Percentiles rank a stretch among this genome's conserved stretches.
Evolutionary conservation across 2,797 vertebrate genomes (phyloP).

Genomic region (Spondyliosoma cantharus): DNA sequence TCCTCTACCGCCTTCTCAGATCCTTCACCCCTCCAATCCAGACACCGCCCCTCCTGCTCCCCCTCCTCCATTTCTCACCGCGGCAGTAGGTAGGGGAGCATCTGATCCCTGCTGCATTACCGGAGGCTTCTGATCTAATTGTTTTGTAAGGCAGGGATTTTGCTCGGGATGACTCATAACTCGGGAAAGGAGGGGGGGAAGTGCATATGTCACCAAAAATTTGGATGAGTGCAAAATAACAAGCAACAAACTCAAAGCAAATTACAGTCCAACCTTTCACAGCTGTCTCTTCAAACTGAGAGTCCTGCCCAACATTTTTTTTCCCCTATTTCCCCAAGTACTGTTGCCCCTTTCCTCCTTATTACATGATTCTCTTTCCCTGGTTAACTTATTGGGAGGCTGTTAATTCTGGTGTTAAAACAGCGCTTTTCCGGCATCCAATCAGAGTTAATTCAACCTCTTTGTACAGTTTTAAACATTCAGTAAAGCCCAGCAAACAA

Average conservation of each 20-base stretch:
- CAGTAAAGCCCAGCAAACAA: slow-evolving; percentile 27
- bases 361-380: slow-evolving; percentile 11
- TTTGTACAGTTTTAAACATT: slow-evolving; percentile 25
- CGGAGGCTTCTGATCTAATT: slow-evolving; percentile 78
- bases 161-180: slow-evolving; percentile 79
- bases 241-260: slow-evolving; percentile 45
- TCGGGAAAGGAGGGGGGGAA: slow-evolving; percentile 14
- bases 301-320: neutral
- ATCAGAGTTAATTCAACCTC: slow-evolving; percentile 26
- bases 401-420: slow-evolving; percentile 21
- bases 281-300: slow-evolving; percentile 32
- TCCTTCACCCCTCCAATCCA: slow-evolving; percentile 56
- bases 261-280: slow-evolving; percentile 32
- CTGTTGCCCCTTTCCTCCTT: slow-evolving; percentile 7
- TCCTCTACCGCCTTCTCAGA: slow-evolving; percentile 46
- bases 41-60: slow-evolving; percentile 48
- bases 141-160: slow-evolving; percentile 80
- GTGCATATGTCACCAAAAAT: slow-evolving; percentile 65
- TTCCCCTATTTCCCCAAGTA: neutral
- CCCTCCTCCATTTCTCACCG: slow-evolving; percentile 60
- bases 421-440: neutral
- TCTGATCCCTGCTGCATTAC: slow-evolving; percentile 76
- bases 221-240: slow-evolving; percentile 58
- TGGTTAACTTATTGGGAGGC: slow-evolving; percentile 3
- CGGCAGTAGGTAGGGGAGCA: slow-evolving; percentile 61